phyloP scores from a whole-genome alignment of 2,797 vertebrate species.

The Darevskia mixta region DNA sequence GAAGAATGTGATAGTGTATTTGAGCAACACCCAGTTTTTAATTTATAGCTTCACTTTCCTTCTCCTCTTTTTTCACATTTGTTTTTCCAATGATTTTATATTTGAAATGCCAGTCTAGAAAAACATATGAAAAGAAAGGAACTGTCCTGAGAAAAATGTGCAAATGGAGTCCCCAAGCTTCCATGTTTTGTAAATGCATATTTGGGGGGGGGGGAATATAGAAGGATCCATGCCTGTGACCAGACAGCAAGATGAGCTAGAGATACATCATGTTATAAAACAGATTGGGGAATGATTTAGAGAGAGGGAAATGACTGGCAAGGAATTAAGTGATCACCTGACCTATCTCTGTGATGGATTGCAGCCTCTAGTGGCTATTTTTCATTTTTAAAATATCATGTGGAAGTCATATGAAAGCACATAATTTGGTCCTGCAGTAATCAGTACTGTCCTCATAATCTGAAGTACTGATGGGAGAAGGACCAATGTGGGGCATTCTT shows the following conservation, averaged over 20 bases:
- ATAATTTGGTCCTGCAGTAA: neutral
- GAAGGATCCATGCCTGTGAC: no score
- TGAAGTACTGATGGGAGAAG: neutral
- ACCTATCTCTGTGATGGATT: neutral
- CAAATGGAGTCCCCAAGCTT: neutral
- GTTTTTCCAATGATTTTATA: no score
- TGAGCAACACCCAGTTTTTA: no score
- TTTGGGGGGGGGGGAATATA: no score
- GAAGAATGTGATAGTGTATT: neutral
- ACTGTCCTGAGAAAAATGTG: neutral
- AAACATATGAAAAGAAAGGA: slow-evolving; percentile 1
- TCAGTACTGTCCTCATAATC: neutral
- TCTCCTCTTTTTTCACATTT: no score
- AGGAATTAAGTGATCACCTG: neutral
- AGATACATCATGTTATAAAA: no score
- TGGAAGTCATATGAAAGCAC: neutral
- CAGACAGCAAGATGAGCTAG: no score
- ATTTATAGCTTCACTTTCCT: no score
- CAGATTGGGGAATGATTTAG: neutral
- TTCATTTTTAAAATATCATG: neutral
- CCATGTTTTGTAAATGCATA: neutral
- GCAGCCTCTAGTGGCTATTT: neutral
- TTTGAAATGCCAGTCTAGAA: neutral
- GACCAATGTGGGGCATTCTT: neutral
- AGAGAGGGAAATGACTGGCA: neutral